phyloP scores from a whole-genome alignment of 2,113 vertebrate genomes.

The Mesembrinibis cayennensis region DNA sequence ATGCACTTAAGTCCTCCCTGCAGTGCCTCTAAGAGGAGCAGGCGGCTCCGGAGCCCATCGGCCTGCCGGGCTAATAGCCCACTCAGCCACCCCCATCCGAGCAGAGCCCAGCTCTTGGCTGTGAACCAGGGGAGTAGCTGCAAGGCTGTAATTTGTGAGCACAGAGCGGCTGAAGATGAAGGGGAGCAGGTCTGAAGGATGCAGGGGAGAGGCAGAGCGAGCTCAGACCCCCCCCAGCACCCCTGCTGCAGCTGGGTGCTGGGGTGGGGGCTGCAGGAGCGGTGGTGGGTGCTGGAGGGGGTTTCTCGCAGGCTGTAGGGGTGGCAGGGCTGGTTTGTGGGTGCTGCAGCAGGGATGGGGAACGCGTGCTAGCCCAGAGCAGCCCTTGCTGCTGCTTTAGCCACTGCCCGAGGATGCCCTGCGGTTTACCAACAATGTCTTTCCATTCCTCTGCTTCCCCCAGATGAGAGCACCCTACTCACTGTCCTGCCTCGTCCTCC shows the following conservation, averaged over 20 bases:
- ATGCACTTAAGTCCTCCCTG: background rate
- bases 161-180: background rate
- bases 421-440: rapidly evolving
- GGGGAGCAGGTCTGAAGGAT: background rate
- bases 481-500: constrained; percentile 64
- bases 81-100: background rate
- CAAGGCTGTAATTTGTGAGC: background rate
- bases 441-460: background rate
- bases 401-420: background rate
- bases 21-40: background rate
- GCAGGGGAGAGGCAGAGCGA: no score
- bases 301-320: background rate
- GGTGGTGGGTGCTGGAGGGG: background rate
- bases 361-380: rapidly evolving
- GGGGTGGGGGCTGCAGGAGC: background rate
- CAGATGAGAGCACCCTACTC: constrained; percentile 65
- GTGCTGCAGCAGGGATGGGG: background rate
- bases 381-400: background rate
- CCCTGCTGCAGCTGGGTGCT: background rate
- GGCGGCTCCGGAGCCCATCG: background rate
- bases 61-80: background rate
- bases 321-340: background rate
- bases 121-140: background rate
- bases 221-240: background rate
- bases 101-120: background rate